Evolutionary conservation across 2,888 invertebrate genomes (phyloP), one percentile per base, ranked within the genome.

Genomic region (Gibbula magus): DNA sequence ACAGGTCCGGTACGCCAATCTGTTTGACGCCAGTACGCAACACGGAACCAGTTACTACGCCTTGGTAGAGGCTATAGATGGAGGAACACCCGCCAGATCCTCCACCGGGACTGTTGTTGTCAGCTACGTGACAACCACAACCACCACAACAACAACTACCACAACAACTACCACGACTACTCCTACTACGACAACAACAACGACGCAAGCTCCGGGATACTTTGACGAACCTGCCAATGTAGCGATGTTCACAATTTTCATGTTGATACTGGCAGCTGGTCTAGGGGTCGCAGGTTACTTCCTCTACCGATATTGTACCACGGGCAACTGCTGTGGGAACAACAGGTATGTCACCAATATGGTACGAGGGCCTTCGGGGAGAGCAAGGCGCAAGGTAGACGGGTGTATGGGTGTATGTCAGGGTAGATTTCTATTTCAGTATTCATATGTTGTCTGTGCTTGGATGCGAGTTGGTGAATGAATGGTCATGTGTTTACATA

Each of bases 81-180:
- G 81, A 3, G 85, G 85, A 1, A 74, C 53, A 7, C 85, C 85
- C 2, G 54, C 39, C 35, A 51, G 61, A 22, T 80, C 81, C 0
- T 35, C 81, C 39, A 75, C 80, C 8, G 84, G 78, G 8, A 82
- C 81, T 52, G 75, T 82, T 4, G 80, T 75, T 7, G 45, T 83
- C 29, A 77, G 75, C 20, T 85, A 79, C 78, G 74, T 82, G 45
- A 81, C 79, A 2, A 83, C 82, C 39, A 84, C 85, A 25, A 80
- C 85, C n/a, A 82, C 84, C 7, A 80, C 79, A 29, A 82, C 85
- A 13, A 77, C 84, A 20, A 81, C 83, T 75, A 82, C 84, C 0
- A 84, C 83, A 5, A 81, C 84, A 29, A 81, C 81, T 2, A 77
- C 83, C 4, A 80, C 83, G 39, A 83, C 81, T 1, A 78, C 83